Evolutionary conservation across 2,113 vertebrate species (phyloP).

Genomic region (Takifugu bimaculatus): DNA sequence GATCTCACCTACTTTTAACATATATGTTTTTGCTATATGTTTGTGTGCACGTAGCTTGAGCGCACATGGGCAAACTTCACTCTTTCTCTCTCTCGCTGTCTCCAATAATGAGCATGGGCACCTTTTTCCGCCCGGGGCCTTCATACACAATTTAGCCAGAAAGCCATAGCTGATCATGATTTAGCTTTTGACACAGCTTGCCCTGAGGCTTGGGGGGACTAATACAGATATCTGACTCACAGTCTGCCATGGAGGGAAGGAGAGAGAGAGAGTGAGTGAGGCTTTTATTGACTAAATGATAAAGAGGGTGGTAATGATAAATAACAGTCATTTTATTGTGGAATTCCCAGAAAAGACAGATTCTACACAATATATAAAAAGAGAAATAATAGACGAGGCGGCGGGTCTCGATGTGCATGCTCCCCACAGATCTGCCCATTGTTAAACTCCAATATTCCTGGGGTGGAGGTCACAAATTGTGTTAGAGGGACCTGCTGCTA

Average conservation of each 20-base stretch:
- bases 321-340: slow-evolving; percentile 99
- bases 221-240: slow-evolving; percentile 99
- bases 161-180: slow-evolving; percentile 99
- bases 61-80: slow-evolving; percentile 73
- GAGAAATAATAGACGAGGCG: slow-evolving; percentile 83
- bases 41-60: background rate
- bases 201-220: slow-evolving; percentile 91
- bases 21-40: slow-evolving; percentile 21
- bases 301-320: slow-evolving; percentile 99
- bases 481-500: slow-evolving; percentile 80
- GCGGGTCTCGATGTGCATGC: slow-evolving; percentile 50
- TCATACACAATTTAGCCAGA: slow-evolving; percentile 99
- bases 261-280: slow-evolving; percentile 87
- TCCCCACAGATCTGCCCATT: slow-evolving; percentile 84
- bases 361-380: slow-evolving; percentile 88
- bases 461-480: slow-evolving; percentile 86
- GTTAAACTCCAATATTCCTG: slow-evolving; percentile 87
- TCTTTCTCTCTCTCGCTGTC: slow-evolving; percentile 80
- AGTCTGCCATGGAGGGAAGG: slow-evolving; percentile 89
- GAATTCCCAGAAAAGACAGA: slow-evolving; percentile 99
- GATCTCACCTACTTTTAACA: slow-evolving; percentile 27
- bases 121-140: slow-evolving; percentile 93
- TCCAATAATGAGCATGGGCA: slow-evolving; percentile 99
- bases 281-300: slow-evolving; percentile 99
- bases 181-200: slow-evolving; percentile 99